These are phyloP conservation scores for Drosophila pallidifrons DNA, from an alignment of 1,140 invertebrate genomes.

Conservation along the genomic window DNA sequence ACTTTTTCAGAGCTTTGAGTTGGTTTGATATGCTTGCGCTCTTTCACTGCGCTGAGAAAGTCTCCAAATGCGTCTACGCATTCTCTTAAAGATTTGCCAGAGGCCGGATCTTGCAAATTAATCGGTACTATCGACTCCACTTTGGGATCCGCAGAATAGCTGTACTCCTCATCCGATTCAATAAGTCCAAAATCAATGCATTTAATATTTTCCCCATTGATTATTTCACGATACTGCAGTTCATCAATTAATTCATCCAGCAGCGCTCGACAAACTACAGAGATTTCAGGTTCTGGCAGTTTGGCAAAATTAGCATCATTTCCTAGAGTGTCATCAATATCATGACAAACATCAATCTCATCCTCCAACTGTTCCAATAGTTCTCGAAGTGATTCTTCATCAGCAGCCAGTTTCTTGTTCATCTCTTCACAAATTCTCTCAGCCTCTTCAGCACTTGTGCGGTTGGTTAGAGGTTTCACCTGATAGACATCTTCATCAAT, in stretches of 20 bases:
- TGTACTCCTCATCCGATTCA: slow-evolving; percentile 73
- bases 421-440: slow-evolving; percentile 41
- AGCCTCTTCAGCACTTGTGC: slow-evolving; percentile 42
- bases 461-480: background rate
- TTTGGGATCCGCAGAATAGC: slow-evolving; percentile 57
- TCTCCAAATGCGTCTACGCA: slow-evolving; percentile 57
- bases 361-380: slow-evolving; percentile 66
- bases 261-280: slow-evolving; percentile 33
- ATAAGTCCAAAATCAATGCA: slow-evolving; percentile 61
- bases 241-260: slow-evolving; percentile 56
- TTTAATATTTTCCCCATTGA: slow-evolving; percentile 24
- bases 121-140: slow-evolving; percentile 37
- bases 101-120: slow-evolving; percentile 57
- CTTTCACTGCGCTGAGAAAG: slow-evolving; percentile 38
- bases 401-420: slow-evolving; percentile 47
- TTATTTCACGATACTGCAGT: slow-evolving; percentile 31
- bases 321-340: slow-evolving; percentile 5
- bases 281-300: slow-evolving; percentile 1
- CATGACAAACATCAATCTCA: slow-evolving; percentile 7
- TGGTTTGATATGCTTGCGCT: slow-evolving; percentile 10
- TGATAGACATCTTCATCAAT: background rate
- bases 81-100: slow-evolving; percentile 63
- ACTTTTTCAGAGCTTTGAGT: slow-evolving; percentile 44
- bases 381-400: slow-evolving; percentile 50
- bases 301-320: background rate